phyloP scores from a whole-genome alignment of 2,888 invertebrate species.

The Lasioglossum villosulum region DNA sequence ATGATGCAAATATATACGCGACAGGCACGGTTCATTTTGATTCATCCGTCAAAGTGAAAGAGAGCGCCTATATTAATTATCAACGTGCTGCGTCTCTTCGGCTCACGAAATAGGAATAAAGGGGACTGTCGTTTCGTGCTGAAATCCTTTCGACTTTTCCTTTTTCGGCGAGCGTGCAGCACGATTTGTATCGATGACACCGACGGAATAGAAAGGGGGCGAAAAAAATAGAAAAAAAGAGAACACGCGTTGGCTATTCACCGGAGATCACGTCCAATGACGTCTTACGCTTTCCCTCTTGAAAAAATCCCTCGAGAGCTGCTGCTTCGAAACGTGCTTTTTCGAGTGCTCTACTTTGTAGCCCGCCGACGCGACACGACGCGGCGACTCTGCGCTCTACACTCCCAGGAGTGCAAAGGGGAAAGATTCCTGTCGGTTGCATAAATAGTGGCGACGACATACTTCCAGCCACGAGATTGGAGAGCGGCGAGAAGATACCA shows the following conservation, averaged over 20 bases:
- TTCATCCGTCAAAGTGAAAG: background rate
- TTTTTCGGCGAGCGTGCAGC: background rate
- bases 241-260: constrained; percentile 9
- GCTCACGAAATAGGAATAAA: background rate
- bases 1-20: constrained; percentile 1
- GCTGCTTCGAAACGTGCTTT: constrained; percentile 34
- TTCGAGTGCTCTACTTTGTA: constrained; percentile 39
- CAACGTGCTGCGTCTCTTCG: background rate
- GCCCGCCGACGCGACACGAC: background rate
- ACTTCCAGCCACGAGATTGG: constrained; percentile 17
- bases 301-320: constrained; percentile 20
- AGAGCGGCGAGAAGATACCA: constrained; percentile 36
- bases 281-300: constrained; percentile 22
- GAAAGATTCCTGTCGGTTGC: constrained; percentile 27
- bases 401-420: background rate
- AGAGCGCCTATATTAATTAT: constrained; percentile 6
- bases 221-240: background rate
- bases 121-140: background rate
- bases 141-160: background rate
- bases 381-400: background rate
- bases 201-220: background rate
- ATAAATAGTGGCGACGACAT: constrained; percentile 49
- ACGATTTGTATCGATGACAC: background rate
- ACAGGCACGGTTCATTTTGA: background rate
- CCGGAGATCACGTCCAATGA: constrained; percentile 23